These are phyloP conservation scores for Scyliorhinus canicula DNA, from an alignment of 2,797 vertebrate species.

Conservation along the genomic window DNA sequence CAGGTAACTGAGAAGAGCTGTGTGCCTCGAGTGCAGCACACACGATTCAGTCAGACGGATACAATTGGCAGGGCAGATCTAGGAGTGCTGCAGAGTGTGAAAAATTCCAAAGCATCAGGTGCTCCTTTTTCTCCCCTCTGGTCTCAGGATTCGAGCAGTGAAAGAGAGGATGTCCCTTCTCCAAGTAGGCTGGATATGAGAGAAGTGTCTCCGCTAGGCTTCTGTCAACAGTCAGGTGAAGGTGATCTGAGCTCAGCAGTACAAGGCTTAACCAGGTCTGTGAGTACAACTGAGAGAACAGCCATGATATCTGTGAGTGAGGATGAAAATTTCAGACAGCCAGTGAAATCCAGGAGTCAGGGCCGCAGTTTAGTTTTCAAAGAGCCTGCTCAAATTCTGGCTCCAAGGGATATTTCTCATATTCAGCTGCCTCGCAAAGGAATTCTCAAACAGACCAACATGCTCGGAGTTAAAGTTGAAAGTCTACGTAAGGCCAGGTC, in stretches of 20 bases:
- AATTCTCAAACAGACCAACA: constrained; percentile 67
- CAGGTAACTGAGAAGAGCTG: constrained; percentile 62
- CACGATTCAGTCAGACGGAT: constrained; percentile 40
- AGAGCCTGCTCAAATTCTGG: constrained; percentile 59
- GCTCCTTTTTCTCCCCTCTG: constrained; percentile 51
- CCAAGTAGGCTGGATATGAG: constrained; percentile 56
- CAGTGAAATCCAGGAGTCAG: constrained; percentile 55
- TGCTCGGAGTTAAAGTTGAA: constrained; percentile 48
- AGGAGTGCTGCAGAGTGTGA: constrained; percentile 45
- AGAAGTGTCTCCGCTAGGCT: constrained; percentile 44
- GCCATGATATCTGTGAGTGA: constrained; percentile 49
- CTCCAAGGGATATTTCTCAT: constrained; percentile 46
- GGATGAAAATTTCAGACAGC: constrained; percentile 45
- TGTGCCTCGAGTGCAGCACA: constrained; percentile 50
- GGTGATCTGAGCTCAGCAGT: background rate
- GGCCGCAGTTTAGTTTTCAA: constrained; percentile 62
- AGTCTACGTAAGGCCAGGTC: constrained; percentile 61
- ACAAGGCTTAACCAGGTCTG: constrained; percentile 48
- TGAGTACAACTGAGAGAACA: constrained; percentile 55
- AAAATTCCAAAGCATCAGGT: constrained; percentile 50
- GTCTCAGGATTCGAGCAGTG: constrained; percentile 65
- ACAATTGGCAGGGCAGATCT: constrained; percentile 48
- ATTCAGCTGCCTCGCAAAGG: constrained; percentile 54
- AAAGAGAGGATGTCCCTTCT: constrained; percentile 59
- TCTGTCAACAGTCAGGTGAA: constrained; percentile 32